Percentiles rank a stretch among this genome's conserved stretches.
Conservation (phyloP, 2,113 vertebrate genomes). For the Genyomyrus donnyi region DNA sequence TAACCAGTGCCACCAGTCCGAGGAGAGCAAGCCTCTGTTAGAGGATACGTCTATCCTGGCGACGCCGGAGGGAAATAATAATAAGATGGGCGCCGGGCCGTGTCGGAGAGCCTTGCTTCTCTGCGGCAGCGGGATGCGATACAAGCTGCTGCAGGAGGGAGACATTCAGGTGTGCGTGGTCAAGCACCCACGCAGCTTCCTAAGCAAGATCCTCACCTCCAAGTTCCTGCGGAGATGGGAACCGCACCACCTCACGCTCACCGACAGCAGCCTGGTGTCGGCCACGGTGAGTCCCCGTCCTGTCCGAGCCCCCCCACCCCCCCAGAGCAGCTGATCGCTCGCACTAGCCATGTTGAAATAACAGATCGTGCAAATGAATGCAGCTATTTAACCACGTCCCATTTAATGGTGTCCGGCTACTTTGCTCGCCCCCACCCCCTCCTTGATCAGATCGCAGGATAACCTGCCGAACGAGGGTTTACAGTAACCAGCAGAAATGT, state of each 20-base stretch:
- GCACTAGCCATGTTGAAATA: not conserved
- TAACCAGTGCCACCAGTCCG: conserved; percentile 73
- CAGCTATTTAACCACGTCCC: not conserved
- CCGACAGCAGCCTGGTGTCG: conserved; percentile 84
- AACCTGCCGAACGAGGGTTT: not conserved
- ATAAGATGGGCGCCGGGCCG: conserved; percentile 75
- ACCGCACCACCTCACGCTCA: conserved; percentile 88
- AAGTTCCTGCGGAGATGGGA: conserved; percentile 95
- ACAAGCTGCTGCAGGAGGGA: conserved; percentile 94
- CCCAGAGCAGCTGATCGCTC: not conserved
- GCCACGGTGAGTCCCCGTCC: conserved; percentile 76
- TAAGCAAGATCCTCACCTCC: conserved; percentile 97
- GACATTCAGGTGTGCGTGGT: conserved; percentile 98
- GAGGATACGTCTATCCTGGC: conserved; percentile 73
- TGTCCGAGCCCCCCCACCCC: not conserved
- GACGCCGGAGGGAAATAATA: conserved; percentile 65
- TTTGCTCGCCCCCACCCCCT: not conserved
- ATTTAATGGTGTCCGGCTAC: not conserved
- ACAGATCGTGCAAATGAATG: not conserved
- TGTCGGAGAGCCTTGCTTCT: conserved; percentile 77
- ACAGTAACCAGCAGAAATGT: not conserved
- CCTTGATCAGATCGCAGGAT: not conserved
- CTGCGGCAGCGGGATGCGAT: conserved; percentile 83
- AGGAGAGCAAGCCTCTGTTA: conserved; percentile 87
- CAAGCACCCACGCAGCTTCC: conserved; percentile 91